Base-by-base conservation (phyloP, 2,797 vertebrate genomes). In the Avahi laniger region DNA sequence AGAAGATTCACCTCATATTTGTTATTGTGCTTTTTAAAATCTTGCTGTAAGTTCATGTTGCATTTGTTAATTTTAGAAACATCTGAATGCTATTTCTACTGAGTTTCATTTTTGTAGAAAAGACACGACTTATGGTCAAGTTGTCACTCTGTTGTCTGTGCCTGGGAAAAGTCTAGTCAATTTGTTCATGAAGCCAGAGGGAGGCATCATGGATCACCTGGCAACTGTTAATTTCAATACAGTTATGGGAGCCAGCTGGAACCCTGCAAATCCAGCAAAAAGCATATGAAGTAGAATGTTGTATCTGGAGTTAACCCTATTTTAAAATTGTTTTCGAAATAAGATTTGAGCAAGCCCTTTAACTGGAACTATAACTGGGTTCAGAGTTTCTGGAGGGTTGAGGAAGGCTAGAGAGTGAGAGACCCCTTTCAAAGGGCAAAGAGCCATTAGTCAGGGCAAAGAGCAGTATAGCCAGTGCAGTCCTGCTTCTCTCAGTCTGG, bases 21-120 rank as follows among this genome's bases (percentile, higher is more conserved):
- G 9, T 89, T 43, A 80, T 13, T n/a, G 0, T 46, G 63, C 73
- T 22, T 89, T 91, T 61, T 1, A 43, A 80, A 89, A 63, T 67
- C 38, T 67, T 86, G 4, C 11, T 93, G 8, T 93, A 80, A 70
- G 41, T 92, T 92, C 30, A 24, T 7, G 1, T 69, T 73, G 41
- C 10, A 30, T 70, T 46, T 75, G n/a, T 84, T 84, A 72, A 63
- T 88, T 95, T 95, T 28, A 80, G 65, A 92, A 82, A 50, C 18
- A 35, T 59, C 5, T 89, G 28, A 41, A 1, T 63, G 20, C 38
- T 81, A 33, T 76, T 69, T 91, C 69, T 50, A 35, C 9, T 12
- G 26, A 85, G 24, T 57, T 75, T 93, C 54, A 35, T 54, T 87
- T 85, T 82, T 75, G 4, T 43, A n/a, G 59, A 82, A 59, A 92